These are phyloP conservation scores for Zingel zingel DNA, from an alignment of 2,113 vertebrate genomes.

Conservation along the genomic window DNA sequence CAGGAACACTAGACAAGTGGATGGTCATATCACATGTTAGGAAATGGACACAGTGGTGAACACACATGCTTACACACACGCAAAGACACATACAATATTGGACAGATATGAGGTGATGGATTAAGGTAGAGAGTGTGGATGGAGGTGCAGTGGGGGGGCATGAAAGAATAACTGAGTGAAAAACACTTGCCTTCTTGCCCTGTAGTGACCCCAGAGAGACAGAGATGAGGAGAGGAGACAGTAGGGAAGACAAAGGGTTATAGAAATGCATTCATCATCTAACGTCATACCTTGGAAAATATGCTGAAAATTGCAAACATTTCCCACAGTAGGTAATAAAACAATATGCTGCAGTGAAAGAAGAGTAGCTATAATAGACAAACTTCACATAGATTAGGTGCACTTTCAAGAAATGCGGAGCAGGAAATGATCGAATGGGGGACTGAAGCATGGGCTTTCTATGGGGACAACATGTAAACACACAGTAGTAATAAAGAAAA, in stretches of 20 bases:
- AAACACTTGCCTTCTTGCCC: constrained; percentile 80
- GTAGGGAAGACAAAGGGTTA: constrained; percentile 56
- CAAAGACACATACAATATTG: constrained; percentile 26
- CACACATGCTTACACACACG: background rate
- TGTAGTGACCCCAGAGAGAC: constrained; percentile 68
- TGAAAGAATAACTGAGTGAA: constrained; percentile 51
- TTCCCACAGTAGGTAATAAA: constrained; percentile 35
- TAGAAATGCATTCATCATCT: constrained; percentile 54
- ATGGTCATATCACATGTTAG: background rate
- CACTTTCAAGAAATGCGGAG: constrained; percentile 13
- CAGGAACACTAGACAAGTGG: constrained; percentile 1
- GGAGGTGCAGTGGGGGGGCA: constrained; percentile 9
- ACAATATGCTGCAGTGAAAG: constrained; percentile 4
- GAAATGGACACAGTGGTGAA: constrained; percentile 1
- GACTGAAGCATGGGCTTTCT: background rate
- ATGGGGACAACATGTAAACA: constrained; percentile 21
- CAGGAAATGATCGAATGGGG: background rate
- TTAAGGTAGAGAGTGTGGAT: constrained; percentile 47
- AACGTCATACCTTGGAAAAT: constrained; percentile 45
- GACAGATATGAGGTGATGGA: constrained; percentile 65
- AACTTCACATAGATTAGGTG: background rate
- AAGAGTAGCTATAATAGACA: background rate
- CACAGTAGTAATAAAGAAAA: constrained; percentile 4
- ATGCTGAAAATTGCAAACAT: constrained; percentile 41
- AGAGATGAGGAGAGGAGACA: constrained; percentile 39